phyloP scores from a whole-genome alignment of 2,888 invertebrate species.

The Luffia ferchaultella region DNA sequence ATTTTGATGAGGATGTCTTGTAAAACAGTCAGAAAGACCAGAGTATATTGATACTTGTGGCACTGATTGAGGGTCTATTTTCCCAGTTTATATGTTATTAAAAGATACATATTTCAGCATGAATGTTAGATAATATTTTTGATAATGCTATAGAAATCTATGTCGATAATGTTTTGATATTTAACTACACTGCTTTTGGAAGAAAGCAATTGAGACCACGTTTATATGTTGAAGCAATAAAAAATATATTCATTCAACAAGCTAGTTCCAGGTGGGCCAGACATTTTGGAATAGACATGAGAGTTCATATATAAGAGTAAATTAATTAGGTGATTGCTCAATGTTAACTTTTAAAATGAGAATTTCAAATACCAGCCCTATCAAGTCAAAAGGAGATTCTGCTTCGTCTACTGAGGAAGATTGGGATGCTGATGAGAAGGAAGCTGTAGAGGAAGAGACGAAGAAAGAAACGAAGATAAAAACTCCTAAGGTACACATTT shows the following conservation, averaged over 20 bases:
- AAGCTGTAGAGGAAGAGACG: slow-evolving; percentile 34
- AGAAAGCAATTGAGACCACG: neutral
- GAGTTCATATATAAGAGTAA: neutral
- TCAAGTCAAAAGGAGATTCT: slow-evolving; percentile 50
- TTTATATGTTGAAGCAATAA: neutral
- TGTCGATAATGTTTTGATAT: neutral
- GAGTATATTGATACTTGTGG: no score
- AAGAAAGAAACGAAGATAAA: slow-evolving; percentile 46
- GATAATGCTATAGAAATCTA: no score
- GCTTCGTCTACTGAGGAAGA: slow-evolving; percentile 59
- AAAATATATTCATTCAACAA: neutral
- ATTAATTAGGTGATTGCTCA: neutral
- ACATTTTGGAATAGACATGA: neutral
- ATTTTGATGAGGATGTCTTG: no score
- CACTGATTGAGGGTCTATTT: no score
- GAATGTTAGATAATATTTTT: no score
- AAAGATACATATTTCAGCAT: no score
- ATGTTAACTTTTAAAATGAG: neutral
- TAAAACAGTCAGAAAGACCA: no score
- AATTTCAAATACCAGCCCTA: slow-evolving; percentile 29
- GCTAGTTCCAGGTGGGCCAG: neutral
- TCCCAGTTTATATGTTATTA: no score
- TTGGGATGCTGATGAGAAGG: slow-evolving; percentile 57
- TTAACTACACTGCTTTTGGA: neutral
- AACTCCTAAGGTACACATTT: slow-evolving; percentile 40